These are phyloP conservation scores for Mesorhabditis sp. DNA, from an alignment of 2,888 invertebrate species.

Conservation along the genomic window DNA sequence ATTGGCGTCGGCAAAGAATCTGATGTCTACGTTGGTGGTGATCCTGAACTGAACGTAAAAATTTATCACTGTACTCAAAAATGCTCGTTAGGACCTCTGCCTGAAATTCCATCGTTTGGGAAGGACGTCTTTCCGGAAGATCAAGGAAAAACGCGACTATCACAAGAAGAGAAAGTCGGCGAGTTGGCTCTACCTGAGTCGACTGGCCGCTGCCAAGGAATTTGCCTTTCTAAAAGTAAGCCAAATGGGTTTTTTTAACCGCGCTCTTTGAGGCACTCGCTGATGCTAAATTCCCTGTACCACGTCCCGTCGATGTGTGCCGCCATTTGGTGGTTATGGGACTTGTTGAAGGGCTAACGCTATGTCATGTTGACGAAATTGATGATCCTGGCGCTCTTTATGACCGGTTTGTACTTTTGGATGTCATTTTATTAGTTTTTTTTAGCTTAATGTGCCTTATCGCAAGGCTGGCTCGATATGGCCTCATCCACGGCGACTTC, in stretches of 20 bases:
- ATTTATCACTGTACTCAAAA: not conserved
- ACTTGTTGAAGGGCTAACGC: constrained; percentile 68
- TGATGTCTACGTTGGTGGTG: constrained; percentile 57
- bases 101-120: constrained; percentile 80
- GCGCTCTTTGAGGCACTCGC: constrained; percentile 69
- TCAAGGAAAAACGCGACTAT: constrained; percentile 93
- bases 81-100: constrained; percentile 70
- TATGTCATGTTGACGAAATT: constrained; percentile 55
- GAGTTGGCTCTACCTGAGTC: constrained; percentile 92
- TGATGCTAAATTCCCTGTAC: constrained; percentile 86
- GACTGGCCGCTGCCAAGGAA: constrained; percentile 82
- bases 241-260: not conserved
- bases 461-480: constrained; percentile 82
- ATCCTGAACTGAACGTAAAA: constrained; percentile 44
- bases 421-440: not conserved
- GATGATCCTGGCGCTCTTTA: constrained; percentile 67
- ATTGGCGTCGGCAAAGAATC: constrained; percentile 99
- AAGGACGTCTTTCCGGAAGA: constrained; percentile 88
- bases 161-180: constrained; percentile 79
- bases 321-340: constrained; percentile 94
- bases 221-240: constrained; percentile 85
- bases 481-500: constrained; percentile 97
- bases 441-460: constrained; percentile 79
- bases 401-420: constrained; percentile 66
- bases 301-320: constrained; percentile 88